Conservation (phyloP, 2,888 invertebrate genomes). For the Eudiplozoon nipponicum region DNA sequence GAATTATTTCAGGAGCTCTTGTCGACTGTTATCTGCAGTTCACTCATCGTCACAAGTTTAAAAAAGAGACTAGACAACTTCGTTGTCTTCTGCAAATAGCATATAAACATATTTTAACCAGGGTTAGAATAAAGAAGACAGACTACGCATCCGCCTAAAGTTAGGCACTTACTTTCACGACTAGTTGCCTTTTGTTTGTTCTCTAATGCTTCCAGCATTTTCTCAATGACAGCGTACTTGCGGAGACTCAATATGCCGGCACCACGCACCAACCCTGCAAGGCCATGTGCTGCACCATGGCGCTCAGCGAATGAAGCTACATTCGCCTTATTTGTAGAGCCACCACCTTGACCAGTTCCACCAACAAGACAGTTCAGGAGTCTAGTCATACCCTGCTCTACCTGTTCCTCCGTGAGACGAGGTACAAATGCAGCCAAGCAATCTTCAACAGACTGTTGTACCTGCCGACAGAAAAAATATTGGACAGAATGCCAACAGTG, state of each 20-base stretch:
- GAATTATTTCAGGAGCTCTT: too few relatives aligned
- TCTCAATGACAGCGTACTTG: conserved; percentile 72
- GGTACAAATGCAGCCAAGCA: conserved; percentile 67
- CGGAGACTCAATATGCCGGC: conserved; percentile 72
- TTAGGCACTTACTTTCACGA: conserved; percentile 47
- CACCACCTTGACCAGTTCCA: too few relatives aligned
- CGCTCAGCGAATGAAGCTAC: conserved; percentile 26
- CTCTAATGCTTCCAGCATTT: conserved; percentile 59
- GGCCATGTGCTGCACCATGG: conserved; percentile 64
- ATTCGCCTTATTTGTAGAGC: too few relatives aligned
- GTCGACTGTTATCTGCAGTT: too few relatives aligned
- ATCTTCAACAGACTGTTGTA: conserved; percentile 81
- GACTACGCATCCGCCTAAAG: too few relatives aligned
- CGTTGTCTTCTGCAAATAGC: too few relatives aligned
- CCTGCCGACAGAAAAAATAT: conserved; percentile 23
- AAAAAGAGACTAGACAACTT: too few relatives aligned
- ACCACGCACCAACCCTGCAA: conserved; percentile 74
- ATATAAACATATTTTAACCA: too few relatives aligned
- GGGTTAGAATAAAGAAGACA: too few relatives aligned
- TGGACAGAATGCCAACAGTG: not conserved
- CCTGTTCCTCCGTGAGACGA: conserved; percentile 59
- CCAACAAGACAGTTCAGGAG: conserved; percentile 30
- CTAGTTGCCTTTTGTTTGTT: conserved; percentile 65
- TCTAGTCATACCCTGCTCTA: conserved; percentile 51
- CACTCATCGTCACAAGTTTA: too few relatives aligned